Conservation (phyloP, 2,113 vertebrate genomes). For the Xenus cinereus region DNA sequence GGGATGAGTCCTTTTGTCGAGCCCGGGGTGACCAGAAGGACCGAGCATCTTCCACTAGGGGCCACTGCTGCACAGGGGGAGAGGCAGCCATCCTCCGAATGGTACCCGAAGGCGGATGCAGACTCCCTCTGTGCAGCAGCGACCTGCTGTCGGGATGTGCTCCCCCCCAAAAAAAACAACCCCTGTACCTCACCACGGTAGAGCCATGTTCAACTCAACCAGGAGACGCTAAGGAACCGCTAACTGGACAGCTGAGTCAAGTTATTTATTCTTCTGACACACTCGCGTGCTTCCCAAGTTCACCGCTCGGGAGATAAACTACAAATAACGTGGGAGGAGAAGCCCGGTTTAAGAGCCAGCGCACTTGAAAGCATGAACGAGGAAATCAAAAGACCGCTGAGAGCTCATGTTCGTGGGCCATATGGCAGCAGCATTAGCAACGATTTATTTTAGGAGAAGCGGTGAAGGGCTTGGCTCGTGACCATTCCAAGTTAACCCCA, state of each 20-base stretch:
- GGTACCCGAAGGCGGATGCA: accelerated
- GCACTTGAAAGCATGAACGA: not conserved
- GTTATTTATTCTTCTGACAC: not conserved
- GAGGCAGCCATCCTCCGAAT: accelerated
- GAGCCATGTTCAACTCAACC: not conserved
- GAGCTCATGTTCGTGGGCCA: not conserved
- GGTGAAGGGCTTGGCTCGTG: not conserved
- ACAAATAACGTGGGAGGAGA: not conserved
- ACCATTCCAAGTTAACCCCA: not conserved
- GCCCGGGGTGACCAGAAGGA: not conserved
- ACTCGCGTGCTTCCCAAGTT: not conserved
- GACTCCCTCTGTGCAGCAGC: not conserved
- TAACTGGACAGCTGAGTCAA: not conserved
- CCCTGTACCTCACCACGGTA: accelerated
- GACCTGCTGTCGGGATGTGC: not conserved
- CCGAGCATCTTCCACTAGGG: not conserved
- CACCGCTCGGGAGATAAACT: not conserved
- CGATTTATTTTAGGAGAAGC: not conserved
- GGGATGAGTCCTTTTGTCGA: not conserved
- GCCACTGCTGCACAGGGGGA: not conserved
- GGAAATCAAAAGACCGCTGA: not conserved
- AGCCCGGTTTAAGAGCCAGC: not conserved
- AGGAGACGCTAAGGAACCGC: accelerated
- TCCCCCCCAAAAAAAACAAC: too few relatives aligned
- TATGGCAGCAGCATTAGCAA: conserved; percentile 38